Evolutionary conservation across 1,140 invertebrate genomes (phyloP).

Genomic region (Yoshiicerus persimilis): DNA sequence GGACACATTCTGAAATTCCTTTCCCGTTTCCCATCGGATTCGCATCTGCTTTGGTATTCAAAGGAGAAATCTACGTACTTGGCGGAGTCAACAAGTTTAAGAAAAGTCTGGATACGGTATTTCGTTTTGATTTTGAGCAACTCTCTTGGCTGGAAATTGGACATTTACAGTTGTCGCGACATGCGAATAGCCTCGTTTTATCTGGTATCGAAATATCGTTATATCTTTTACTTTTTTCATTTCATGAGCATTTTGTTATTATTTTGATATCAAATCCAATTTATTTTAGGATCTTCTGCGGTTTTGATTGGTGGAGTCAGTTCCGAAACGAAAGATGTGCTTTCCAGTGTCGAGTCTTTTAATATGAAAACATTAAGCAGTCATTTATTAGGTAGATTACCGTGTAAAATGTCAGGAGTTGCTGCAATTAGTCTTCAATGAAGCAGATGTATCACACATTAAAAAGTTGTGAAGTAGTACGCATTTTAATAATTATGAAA

Average conservation of each 20-base stretch:
- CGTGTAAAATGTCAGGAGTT: not conserved
- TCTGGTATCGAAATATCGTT: too few relatives aligned
- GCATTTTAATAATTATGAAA: too few relatives aligned
- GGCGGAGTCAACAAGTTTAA: not conserved
- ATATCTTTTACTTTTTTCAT: too few relatives aligned
- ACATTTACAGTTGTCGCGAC: not conserved
- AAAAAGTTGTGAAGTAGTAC: too few relatives aligned
- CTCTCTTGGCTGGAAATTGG: not conserved
- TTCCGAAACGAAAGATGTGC: not conserved
- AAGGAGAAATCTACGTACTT: not conserved
- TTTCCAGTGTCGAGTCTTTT: not conserved
- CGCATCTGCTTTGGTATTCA: not conserved
- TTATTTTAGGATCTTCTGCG: not conserved
- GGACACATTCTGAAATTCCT: not conserved
- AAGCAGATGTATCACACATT: not conserved
- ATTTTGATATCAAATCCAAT: too few relatives aligned
- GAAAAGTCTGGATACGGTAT: not conserved
- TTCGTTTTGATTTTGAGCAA: not conserved
- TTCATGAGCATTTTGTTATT: too few relatives aligned
- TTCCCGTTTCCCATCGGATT: not conserved
- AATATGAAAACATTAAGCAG: not conserved
- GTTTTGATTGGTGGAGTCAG: not conserved
- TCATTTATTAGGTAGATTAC: not conserved
- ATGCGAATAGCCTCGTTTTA: not conserved
- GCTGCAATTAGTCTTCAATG: not conserved